A percentile compares a stretch with the other conserved stretches of the same genome.
phyloP scores from a whole-genome alignment of 2,888 invertebrate species.

The Thysanoteuthis rhombus region DNA sequence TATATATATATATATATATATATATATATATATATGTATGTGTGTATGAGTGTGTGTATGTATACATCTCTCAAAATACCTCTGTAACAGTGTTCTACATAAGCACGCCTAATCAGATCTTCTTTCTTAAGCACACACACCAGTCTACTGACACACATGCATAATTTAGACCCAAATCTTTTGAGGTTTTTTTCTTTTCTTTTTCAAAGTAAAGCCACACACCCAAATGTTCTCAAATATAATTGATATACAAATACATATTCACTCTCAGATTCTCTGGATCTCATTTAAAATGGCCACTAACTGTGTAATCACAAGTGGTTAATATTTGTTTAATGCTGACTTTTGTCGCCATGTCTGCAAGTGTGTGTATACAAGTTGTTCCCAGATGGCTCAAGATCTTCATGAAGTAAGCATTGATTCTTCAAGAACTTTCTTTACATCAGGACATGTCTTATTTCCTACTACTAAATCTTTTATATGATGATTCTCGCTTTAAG shows the following conservation, averaged over 20 bases:
- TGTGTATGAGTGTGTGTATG: background rate
- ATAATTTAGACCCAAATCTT: background rate
- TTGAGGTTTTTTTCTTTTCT: no score
- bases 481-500: background rate
- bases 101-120: no score
- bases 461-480: background rate
- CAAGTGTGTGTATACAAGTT: background rate
- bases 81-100: background rate
- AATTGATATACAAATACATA: background rate
- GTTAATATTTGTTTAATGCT: background rate
- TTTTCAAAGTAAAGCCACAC: background rate
- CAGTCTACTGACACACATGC: background rate
- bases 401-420: background rate
- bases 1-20: no score
- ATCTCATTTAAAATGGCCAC: background rate
- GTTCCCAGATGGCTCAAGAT: background rate
- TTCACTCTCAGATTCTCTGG: background rate
- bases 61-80: background rate
- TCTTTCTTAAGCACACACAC: background rate
- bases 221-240: background rate
- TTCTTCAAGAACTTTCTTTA: background rate
- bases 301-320: background rate
- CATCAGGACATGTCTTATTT: background rate
- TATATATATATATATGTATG: no score
- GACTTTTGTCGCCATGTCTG: background rate